phyloP scores from a whole-genome alignment of 1,140 invertebrate species.

The Carcinoscorpius rotundicauda region DNA sequence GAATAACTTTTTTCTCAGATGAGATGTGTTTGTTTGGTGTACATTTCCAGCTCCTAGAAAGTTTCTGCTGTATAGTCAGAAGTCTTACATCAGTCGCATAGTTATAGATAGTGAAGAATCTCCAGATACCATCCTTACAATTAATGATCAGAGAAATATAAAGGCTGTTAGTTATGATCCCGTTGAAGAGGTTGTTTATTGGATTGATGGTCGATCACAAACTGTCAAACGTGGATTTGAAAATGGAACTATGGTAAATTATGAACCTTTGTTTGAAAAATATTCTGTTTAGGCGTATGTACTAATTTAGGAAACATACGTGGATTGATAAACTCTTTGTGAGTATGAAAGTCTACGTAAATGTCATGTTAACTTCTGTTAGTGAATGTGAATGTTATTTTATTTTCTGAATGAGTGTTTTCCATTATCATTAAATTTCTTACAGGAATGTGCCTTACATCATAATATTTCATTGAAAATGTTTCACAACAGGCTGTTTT shows the following conservation, averaged over 20 bases:
- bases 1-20: too few species aligned
- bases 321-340: too few species aligned
- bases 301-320: too few species aligned
- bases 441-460: too few species aligned
- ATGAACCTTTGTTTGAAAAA: slow-evolving; percentile 5
- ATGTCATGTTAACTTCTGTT: too few species aligned
- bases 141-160: slow-evolving; percentile 65
- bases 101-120: slow-evolving; percentile 24
- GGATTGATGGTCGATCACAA: slow-evolving; percentile 79
- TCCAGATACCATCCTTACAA: slow-evolving; percentile 32
- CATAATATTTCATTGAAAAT: too few species aligned
- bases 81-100: slow-evolving; percentile 32
- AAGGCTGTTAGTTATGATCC: slow-evolving; percentile 76
- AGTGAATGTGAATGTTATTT: too few species aligned
- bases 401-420: too few species aligned
- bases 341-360: too few species aligned
- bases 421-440: too few species aligned
- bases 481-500: too few species aligned
- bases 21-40: too few species aligned
- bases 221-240: slow-evolving; percentile 69
- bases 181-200: slow-evolving; percentile 66
- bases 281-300: background rate
- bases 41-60: slow-evolving; percentile 35
- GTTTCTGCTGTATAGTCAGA: slow-evolving; percentile 35
- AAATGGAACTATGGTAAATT: slow-evolving; percentile 43